Base-by-base conservation (phyloP, 2,113 vertebrate species). In the Meleagris gallopavo region DNA sequence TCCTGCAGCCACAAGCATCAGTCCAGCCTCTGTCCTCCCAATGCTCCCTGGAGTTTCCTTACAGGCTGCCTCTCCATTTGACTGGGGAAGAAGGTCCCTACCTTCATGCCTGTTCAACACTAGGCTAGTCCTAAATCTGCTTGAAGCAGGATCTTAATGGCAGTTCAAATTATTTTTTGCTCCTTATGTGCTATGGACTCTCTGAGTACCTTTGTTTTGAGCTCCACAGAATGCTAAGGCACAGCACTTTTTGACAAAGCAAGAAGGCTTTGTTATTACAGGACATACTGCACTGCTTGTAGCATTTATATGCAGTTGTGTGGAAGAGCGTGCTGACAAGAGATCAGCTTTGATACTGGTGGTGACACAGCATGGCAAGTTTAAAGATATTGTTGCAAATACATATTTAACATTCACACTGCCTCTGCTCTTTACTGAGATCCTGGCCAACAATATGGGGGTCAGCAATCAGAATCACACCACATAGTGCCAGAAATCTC, bases 1-100 rank as follows among this genome's bases (percentile, higher is more conserved):
- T 95, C 79, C 70, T 88, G 94, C 17, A 92, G 88, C 86, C 65
- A 57, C 66, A 81, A 86, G 58, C 84, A 92, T 76, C 86, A 77
- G 64, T 85, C n/a, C 17, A 48, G 30, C 22, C 18, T 43, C 30
- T 12, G 9, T 89, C 67, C 75, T 85, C 8, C 0, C 52, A 58
- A 40, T 58, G 62, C 81, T 92, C 77, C 79, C 62, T 25, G 58
- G 60, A 67, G 82, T 22, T 60, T 48, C 5, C 48, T 4, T 29
- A 38, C 40, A n/a, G 2, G 3, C 60, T n/a, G 50, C n/a, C 40
- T 81, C 76, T 71, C 74, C 65, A 8, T 76, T 27, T 69, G 1
- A n/a, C 52, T 25, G 43, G 25, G 38, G 54, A 80, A 62, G 84
- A 83, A 92, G 84, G n/a, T 55, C 79, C 54, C 62, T 60, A 7